Evolutionary conservation across 2,113 vertebrate species (phyloP).

Genomic region (Erythrolamprus reginae): DNA sequence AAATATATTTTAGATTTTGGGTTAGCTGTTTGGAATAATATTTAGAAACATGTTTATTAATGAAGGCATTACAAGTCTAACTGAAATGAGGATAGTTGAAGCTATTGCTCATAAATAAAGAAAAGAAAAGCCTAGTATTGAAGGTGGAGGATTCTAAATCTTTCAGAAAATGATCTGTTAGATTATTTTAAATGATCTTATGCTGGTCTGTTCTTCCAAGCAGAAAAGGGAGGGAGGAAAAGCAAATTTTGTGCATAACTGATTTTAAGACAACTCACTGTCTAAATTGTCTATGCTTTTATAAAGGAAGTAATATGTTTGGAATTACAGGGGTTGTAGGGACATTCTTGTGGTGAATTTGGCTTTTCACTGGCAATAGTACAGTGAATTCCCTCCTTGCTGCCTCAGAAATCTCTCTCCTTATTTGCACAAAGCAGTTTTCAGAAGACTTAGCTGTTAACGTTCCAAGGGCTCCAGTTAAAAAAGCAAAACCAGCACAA

Average conservation of each 20-base stretch:
- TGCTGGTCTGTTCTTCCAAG: neutral
- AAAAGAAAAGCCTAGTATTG: neutral
- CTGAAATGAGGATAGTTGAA: neutral
- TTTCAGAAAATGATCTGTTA: neutral
- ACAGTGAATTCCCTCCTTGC: neutral
- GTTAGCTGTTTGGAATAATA: no score
- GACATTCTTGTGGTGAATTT: constrained; percentile 85
- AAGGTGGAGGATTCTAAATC: neutral
- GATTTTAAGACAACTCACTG: constrained; percentile 74
- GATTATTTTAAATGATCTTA: neutral
- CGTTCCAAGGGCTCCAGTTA: constrained; percentile 43
- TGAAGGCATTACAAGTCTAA: neutral
- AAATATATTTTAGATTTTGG: no score
- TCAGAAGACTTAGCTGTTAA: constrained; percentile 50
- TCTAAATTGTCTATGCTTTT: constrained; percentile 73
- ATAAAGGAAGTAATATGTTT: constrained; percentile 80
- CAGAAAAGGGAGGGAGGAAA: neutral
- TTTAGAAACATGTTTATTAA: neutral
- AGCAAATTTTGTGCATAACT: constrained; percentile 63
- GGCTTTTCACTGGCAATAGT: constrained; percentile 69
- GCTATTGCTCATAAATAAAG: neutral
- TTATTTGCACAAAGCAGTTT: constrained; percentile 62
- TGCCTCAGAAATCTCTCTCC: constrained; percentile 52
- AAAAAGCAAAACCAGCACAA: neutral
- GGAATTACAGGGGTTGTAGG: constrained; percentile 82